A percentile compares a stretch with the other conserved stretches of the same genome.
Evolutionary conservation across 2,888 invertebrate species (phyloP).

Genomic region (Synanthedon andrenaeformis): DNA sequence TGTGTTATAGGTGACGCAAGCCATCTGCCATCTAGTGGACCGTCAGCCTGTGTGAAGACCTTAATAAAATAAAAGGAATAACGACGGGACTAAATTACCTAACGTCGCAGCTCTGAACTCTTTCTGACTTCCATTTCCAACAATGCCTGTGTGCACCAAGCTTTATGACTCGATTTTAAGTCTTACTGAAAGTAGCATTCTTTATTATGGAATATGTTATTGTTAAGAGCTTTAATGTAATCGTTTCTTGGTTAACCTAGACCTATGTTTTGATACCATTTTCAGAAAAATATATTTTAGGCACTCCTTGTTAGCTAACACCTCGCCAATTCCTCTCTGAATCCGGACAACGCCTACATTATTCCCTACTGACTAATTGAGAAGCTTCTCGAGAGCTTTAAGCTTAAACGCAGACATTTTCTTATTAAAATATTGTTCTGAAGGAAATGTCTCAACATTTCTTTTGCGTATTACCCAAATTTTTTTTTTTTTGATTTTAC

Average conservation of each 20-base stretch:
- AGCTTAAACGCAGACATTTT: constrained; percentile 8
- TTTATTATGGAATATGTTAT: background rate
- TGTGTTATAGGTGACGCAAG: too few species aligned
- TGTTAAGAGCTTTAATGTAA: background rate
- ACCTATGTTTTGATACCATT: constrained; percentile 4
- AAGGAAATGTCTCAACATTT: constrained; percentile 1
- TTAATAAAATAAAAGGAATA: constrained; percentile 4
- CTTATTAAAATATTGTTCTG: constrained; percentile 3
- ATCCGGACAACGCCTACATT: constrained; percentile 8
- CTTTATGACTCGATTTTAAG: background rate
- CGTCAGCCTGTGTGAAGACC: too few species aligned
- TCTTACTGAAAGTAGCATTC: background rate
- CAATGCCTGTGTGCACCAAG: background rate
- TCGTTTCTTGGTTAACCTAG: background rate
- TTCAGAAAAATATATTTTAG: constrained; percentile 8
- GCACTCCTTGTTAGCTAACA: constrained; percentile 6
- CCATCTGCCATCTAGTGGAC: too few species aligned
- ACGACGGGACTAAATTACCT: background rate
- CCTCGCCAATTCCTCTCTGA: constrained; percentile 10
- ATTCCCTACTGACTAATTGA: constrained; percentile 7
- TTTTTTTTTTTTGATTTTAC: background rate
- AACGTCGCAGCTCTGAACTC: background rate
- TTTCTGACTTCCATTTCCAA: background rate
- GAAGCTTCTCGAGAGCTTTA: constrained; percentile 8
- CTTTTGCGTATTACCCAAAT: background rate